Conservation (phyloP, 1,140 invertebrate species). For the Metopolophium dirhodum region DNA sequence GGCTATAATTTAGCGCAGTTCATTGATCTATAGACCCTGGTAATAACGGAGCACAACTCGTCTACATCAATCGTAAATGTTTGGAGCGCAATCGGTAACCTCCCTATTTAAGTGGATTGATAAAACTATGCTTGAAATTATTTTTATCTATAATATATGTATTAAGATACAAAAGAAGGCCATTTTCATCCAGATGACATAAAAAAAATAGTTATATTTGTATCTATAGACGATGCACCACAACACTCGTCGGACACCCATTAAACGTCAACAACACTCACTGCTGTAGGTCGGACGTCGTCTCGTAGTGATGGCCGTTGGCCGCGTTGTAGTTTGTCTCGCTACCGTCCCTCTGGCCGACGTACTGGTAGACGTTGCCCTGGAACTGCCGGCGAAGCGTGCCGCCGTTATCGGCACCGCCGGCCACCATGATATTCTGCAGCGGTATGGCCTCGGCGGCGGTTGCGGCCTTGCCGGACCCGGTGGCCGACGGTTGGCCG, state of each 20-base stretch:
- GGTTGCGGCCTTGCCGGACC: neutral
- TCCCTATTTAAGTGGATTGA: neutral
- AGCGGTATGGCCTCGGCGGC: slow-evolving; percentile 20
- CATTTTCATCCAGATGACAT: neutral
- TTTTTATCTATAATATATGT: neutral
- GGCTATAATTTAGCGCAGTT: no score
- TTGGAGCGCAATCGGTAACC: no score
- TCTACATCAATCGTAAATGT: neutral
- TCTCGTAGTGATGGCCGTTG: slow-evolving; percentile 39
- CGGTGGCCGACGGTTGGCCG: neutral
- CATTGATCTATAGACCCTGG: no score
- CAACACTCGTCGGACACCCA: no score
- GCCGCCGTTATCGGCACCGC: neutral
- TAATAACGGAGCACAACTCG: no score
- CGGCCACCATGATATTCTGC: slow-evolving; percentile 10
- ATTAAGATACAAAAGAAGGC: neutral
- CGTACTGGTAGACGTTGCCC: slow-evolving; percentile 43
- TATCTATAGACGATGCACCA: no score
- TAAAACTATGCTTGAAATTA: neutral
- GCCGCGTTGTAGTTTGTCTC: slow-evolving; percentile 5
- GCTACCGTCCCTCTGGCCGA: slow-evolving; percentile 18
- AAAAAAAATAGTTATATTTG: no score
- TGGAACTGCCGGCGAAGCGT: slow-evolving; percentile 32
- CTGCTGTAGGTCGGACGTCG: slow-evolving; percentile 28
- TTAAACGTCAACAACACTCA: neutral